These are phyloP conservation scores for Drosophila auraria DNA, from an alignment of 1,140 invertebrate species.

Conservation along the genomic window DNA sequence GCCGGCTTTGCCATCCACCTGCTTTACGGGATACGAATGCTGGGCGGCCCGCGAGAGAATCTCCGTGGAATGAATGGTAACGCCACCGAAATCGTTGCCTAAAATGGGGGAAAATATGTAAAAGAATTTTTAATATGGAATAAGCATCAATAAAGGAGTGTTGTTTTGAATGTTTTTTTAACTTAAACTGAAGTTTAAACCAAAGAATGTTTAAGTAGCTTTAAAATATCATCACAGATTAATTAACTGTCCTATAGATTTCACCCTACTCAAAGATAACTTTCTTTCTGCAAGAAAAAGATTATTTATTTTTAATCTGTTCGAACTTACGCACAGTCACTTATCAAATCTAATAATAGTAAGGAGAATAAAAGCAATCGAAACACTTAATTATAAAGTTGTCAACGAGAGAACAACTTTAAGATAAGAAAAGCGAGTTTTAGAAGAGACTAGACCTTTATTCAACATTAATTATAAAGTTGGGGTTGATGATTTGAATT, in stretches of 20 bases:
- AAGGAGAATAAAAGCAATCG: background rate
- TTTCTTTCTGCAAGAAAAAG: background rate
- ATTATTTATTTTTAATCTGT: slow-evolving; percentile 18
- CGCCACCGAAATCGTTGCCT: slow-evolving; percentile 95
- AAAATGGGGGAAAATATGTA: background rate
- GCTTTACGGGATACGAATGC: slow-evolving; percentile 84
- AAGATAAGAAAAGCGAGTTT: background rate
- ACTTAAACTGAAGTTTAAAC: background rate
- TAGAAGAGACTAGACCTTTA: background rate
- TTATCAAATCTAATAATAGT: slow-evolving; percentile 26
- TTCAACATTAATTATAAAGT: background rate
- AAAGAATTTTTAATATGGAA: background rate
- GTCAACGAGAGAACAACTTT: slow-evolving; percentile 8
- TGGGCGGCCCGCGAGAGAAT: slow-evolving; percentile 90
- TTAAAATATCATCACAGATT: slow-evolving; percentile 1
- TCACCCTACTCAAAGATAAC: slow-evolving; percentile 10
- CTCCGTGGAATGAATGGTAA: slow-evolving; percentile 93
- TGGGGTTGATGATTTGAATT: too few species aligned
- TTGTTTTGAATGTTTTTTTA: background rate
- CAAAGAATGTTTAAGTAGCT: background rate
- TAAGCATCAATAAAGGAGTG: background rate
- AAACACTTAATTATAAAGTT: slow-evolving; percentile 32
- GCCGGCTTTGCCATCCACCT: slow-evolving; percentile 61
- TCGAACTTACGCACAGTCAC: slow-evolving; percentile 13
- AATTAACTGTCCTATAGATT: slow-evolving; percentile 1